These are phyloP conservation scores for Tenthredo mesomela DNA, from an alignment of 2,888 invertebrate genomes.

Conservation along the genomic window DNA sequence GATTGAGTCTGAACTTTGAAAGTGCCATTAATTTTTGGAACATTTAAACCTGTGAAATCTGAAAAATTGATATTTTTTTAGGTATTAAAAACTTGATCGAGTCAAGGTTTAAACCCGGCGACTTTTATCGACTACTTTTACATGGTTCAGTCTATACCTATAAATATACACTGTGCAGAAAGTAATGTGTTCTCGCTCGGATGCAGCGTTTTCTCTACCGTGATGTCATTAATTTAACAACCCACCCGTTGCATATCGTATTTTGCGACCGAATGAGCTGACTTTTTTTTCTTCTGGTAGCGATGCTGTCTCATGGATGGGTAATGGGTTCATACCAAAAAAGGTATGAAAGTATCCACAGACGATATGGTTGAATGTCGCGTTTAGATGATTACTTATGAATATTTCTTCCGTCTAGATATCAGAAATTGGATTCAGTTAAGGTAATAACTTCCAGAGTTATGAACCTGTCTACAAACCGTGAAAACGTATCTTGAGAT, in stretches of 20 bases:
- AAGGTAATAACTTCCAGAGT: not conserved
- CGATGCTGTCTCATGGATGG: not conserved
- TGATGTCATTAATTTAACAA: conserved; percentile 37
- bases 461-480: not conserved
- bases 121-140: not conserved
- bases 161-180: not conserved
- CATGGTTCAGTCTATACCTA: not conserved
- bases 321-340: not conserved
- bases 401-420: not conserved
- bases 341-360: not conserved
- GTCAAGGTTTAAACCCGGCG: not conserved
- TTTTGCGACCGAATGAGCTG: not conserved
- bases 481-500: not conserved
- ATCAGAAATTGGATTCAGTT: not conserved
- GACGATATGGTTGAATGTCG: not conserved
- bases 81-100: not conserved
- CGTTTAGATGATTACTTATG: not conserved
- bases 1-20: not conserved
- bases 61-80: not conserved
- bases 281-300: not conserved
- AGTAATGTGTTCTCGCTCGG: not conserved
- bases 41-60: not conserved
- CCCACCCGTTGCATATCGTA: conserved; percentile 27
- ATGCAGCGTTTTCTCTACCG: conserved; percentile 15
- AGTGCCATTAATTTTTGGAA: not conserved